phyloP scores from a whole-genome alignment of 2,888 invertebrate species.

The Sepioteuthis lessoniana region DNA sequence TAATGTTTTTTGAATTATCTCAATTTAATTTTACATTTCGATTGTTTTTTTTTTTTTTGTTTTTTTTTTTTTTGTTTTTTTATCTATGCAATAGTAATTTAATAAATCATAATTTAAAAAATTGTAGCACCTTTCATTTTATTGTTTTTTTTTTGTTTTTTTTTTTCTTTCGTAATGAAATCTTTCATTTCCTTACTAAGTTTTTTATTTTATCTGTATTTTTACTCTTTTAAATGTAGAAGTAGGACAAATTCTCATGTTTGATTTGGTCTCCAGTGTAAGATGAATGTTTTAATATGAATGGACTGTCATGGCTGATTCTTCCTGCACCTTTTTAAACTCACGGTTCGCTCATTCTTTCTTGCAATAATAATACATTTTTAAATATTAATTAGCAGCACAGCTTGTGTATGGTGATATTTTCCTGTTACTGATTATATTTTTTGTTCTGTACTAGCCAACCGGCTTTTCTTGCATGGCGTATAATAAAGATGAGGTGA shows the following conservation, averaged over 20 bases:
- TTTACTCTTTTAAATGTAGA: neutral
- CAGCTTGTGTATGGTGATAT: neutral
- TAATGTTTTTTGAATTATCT: too few species aligned
- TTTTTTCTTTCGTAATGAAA: neutral
- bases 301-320: slow-evolving; percentile 19
- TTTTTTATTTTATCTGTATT: neutral
- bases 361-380: neutral
- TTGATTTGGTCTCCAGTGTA: neutral
- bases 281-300: neutral
- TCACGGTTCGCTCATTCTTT: neutral
- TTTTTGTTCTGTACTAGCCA: neutral
- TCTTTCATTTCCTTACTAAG: neutral
- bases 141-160: neutral
- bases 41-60: too few species aligned
- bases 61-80: neutral
- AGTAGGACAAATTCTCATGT: neutral
- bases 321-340: neutral
- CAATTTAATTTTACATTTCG: too few species aligned
- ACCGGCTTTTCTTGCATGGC: slow-evolving; percentile 17
- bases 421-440: neutral
- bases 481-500: neutral
- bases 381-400: neutral
- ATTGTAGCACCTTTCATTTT: neutral
- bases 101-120: too few species aligned
- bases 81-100: neutral